Conservation (phyloP, 2,888 invertebrate species). For the Dicranocentrus wangi region DNA sequence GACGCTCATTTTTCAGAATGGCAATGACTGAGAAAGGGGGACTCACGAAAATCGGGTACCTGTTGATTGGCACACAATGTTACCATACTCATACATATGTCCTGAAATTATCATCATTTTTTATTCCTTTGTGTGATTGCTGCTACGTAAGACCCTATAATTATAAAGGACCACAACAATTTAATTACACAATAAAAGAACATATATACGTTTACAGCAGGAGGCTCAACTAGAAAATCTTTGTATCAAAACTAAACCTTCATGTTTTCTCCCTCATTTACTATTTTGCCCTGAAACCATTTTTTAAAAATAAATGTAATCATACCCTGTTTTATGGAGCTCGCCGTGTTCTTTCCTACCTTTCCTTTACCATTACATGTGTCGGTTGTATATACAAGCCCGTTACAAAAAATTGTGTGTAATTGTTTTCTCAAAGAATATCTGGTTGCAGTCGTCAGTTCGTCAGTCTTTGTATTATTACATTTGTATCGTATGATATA, state of each 20-base stretch:
- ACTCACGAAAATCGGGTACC: slow-evolving; percentile 13
- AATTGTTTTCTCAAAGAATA: too few species aligned
- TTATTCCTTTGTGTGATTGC: slow-evolving; percentile 21
- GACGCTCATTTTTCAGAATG: too few species aligned
- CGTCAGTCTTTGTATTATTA: too few species aligned
- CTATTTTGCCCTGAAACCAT: slow-evolving; percentile 21
- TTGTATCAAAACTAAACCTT: not conserved
- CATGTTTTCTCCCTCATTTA: slow-evolving; percentile 6
- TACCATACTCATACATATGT: not conserved
- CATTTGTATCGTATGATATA: too few species aligned
- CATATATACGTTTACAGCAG: slow-evolving; percentile 6
- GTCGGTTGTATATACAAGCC: too few species aligned
- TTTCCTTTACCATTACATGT: too few species aligned
- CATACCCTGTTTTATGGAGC: slow-evolving; percentile 1
- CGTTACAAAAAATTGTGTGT: too few species aligned
- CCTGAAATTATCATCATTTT: slow-evolving; percentile 26
- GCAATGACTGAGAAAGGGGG: slow-evolving; percentile 4
- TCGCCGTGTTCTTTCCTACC: not conserved
- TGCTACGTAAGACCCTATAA: slow-evolving; percentile 32
- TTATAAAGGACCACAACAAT: slow-evolving; percentile 32
- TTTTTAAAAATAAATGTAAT: not conserved
- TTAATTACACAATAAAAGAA: slow-evolving; percentile 29
- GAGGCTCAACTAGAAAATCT: not conserved
- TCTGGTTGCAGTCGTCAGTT: too few species aligned
- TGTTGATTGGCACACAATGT: slow-evolving; percentile 1